Evolutionary conservation across 2,888 invertebrate genomes (phyloP).

Genomic region (Sipha maydis): DNA sequence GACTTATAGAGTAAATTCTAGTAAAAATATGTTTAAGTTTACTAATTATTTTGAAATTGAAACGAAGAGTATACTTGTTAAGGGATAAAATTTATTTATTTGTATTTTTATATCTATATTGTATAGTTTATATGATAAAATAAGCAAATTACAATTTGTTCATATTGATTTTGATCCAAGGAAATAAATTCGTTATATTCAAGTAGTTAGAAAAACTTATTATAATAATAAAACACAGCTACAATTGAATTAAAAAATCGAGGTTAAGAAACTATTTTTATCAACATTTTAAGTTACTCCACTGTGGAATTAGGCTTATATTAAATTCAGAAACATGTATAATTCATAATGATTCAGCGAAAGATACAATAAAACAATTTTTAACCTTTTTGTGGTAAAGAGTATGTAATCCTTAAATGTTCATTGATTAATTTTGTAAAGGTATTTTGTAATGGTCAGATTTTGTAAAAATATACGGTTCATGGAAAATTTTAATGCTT

Average conservation of each 20-base stretch:
- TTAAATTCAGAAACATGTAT: neutral
- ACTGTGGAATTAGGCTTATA: neutral
- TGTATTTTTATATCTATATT: no score
- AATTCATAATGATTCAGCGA: neutral
- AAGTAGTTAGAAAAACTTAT: no score
- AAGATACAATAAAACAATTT: neutral
- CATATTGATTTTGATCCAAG: no score
- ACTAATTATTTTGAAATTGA: no score
- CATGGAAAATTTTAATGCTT: slow-evolving; percentile 12
- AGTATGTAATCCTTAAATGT: slow-evolving; percentile 5
- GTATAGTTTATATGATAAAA: no score
- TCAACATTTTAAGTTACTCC: slow-evolving; percentile 2
- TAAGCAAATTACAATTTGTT: no score
- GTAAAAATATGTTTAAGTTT: no score
- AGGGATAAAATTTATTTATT: no score
- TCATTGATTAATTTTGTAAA: slow-evolving; percentile 2
- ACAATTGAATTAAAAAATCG: slow-evolving; percentile 7
- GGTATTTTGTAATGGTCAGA: neutral
- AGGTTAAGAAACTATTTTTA: neutral
- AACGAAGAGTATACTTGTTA: no score
- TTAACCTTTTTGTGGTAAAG: neutral
- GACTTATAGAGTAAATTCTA: no score
- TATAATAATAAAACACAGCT: no score
- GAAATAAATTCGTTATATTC: no score
- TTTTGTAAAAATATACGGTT: slow-evolving; percentile 5